A percentile compares a stretch with the other conserved stretches of the same genome.
These are phyloP conservation scores for Rapana venosa DNA, from an alignment of 2,888 invertebrate genomes.

Conservation along the genomic window DNA sequence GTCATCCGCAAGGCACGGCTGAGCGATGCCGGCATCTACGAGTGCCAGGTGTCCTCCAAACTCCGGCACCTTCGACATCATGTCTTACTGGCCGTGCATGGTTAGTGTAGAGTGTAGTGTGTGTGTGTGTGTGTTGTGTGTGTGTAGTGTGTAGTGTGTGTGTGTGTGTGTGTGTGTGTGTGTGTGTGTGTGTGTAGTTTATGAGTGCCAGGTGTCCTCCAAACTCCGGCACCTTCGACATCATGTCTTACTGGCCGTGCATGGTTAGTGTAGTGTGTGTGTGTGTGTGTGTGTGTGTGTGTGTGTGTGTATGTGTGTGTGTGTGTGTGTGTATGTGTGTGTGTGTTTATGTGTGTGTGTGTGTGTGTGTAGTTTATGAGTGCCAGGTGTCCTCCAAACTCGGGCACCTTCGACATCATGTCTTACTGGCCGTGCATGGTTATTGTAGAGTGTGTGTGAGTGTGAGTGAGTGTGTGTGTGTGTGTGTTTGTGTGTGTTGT, in stretches of 20 bases:
- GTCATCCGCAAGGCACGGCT: slow-evolving; percentile 59
- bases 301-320: no score
- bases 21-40: slow-evolving; percentile 63
- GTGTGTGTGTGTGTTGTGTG: not conserved
- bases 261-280: slow-evolving; percentile 53
- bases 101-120: slow-evolving; percentile 47
- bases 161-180: no score
- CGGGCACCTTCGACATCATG: slow-evolving; percentile 60
- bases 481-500: slow-evolving; percentile 66
- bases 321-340: no score
- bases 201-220: slow-evolving; percentile 69
- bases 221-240: slow-evolving; percentile 61
- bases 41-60: slow-evolving; percentile 67
- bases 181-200: no score
- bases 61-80: slow-evolving; percentile 60
- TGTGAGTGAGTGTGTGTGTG: no score
- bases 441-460: slow-evolving; percentile 24
- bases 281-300: not conserved
- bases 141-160: not conserved
- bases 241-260: slow-evolving; percentile 61
- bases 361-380: no score
- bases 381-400: slow-evolving; percentile 66
- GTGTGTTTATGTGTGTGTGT: no score
- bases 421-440: slow-evolving; percentile 65
- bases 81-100: slow-evolving; percentile 62